phyloP scores from a whole-genome alignment of 92 coral and sea anemone species.

The Phenganax subtilis region DNA sequence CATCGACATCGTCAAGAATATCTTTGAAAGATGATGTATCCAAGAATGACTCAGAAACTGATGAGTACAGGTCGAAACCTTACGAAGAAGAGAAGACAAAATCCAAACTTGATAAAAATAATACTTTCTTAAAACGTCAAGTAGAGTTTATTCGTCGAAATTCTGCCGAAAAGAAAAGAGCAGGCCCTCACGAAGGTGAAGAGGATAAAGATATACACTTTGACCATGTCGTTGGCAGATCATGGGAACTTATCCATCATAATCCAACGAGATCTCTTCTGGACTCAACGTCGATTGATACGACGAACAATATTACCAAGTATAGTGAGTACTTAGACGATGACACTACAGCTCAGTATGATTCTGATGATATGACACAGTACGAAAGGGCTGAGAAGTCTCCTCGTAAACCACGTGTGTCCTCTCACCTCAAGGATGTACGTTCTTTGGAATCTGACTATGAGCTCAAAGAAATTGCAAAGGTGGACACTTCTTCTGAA shows the following conservation, averaged over 20 bases:
- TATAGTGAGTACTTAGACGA: slow-evolving; percentile 30
- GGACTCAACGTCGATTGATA: slow-evolving; percentile 2
- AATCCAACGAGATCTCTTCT: slow-evolving; percentile 10
- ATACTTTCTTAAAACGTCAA: background rate
- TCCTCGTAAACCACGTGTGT: slow-evolving; percentile 30
- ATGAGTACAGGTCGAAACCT: background rate
- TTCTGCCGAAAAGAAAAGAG: background rate
- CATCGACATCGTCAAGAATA: slow-evolving; percentile 73
- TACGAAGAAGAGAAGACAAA: background rate
- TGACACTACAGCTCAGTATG: background rate
- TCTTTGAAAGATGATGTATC: slow-evolving; percentile 69
- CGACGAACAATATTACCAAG: slow-evolving; percentile 24
- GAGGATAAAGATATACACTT: background rate
- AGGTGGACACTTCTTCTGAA: background rate
- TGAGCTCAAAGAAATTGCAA: slow-evolving; percentile 26
- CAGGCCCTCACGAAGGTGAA: background rate
- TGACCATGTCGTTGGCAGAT: slow-evolving; percentile 19
- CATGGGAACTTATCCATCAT: slow-evolving; percentile 33
- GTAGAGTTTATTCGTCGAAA: background rate
- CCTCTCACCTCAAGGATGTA: background rate
- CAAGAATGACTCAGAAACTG: slow-evolving; percentile 15
- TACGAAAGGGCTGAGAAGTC: slow-evolving; percentile 21
- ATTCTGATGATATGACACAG: slow-evolving; percentile 26
- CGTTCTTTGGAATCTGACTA: slow-evolving; percentile 36
- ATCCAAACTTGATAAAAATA: too few relatives aligned